A percentile compares a stretch with the other conserved stretches of the same genome.
These are phyloP conservation scores for Brachionus koreanus DNA, from an alignment of 1,140 invertebrate genomes.

Conservation along the genomic window DNA sequence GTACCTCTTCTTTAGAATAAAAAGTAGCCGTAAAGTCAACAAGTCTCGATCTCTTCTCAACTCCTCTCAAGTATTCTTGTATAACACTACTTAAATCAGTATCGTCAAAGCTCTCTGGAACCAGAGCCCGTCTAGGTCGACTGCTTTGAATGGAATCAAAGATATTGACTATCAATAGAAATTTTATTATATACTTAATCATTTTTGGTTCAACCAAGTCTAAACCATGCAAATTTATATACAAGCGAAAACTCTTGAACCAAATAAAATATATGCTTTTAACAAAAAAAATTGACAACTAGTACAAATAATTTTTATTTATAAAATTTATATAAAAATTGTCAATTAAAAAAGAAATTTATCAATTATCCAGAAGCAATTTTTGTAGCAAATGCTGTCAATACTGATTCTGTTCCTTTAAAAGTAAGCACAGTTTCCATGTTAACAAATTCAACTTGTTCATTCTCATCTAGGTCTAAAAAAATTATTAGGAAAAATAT, in stretches of 20 bases:
- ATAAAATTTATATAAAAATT: background rate
- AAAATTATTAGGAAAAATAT: too few relatives aligned
- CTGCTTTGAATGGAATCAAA: background rate
- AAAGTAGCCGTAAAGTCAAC: background rate
- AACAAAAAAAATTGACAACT: background rate
- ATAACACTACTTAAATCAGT: background rate
- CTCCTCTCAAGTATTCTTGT: background rate
- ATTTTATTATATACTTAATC: background rate
- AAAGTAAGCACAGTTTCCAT: background rate
- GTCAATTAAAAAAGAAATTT: background rate
- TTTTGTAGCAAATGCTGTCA: constrained; percentile 26
- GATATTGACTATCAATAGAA: background rate
- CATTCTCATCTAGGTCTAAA: background rate
- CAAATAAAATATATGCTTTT: background rate
- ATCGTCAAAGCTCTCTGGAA: background rate
- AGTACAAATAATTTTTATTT: background rate
- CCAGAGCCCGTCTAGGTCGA: background rate
- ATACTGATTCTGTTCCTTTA: constrained; percentile 27
- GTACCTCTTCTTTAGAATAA: constrained; percentile 26
- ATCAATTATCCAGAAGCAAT: background rate
- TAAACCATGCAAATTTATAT: background rate
- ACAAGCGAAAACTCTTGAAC: background rate
- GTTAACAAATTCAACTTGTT: constrained; percentile 41
- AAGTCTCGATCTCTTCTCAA: background rate
- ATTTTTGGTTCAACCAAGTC: background rate